These are phyloP conservation scores for Hirundo rustica DNA, from an alignment of 2,797 vertebrate genomes.

Conservation along the genomic window DNA sequence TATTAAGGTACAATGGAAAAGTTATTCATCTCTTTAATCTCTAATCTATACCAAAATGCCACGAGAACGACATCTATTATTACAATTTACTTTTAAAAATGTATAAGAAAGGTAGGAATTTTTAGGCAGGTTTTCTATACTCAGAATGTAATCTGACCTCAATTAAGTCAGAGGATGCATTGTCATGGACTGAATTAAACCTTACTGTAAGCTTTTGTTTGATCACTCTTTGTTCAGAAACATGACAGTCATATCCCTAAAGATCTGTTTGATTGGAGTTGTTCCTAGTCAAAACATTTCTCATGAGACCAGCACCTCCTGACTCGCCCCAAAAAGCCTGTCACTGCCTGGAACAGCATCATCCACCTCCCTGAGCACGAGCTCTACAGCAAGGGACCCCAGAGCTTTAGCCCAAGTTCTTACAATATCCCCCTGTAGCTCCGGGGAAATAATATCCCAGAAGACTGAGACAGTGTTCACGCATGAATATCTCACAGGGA, in stretches of 20 bases:
- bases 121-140: slow-evolving; percentile 1
- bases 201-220: not conserved
- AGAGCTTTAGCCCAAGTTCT: not conserved
- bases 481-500: not conserved
- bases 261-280: not conserved
- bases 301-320: not conserved
- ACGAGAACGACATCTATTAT: slow-evolving; percentile 16
- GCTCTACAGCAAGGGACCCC: not conserved
- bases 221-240: not conserved
- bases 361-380: not conserved
- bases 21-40: not conserved
- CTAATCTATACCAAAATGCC: not conserved
- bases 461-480: not conserved
- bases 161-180: not conserved
- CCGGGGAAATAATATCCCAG: not conserved
- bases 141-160: not conserved
- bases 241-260: not conserved
- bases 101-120: not conserved
- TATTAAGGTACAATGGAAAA: not conserved
- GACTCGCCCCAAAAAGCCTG: not conserved
- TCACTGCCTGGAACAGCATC: not conserved
- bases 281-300: slow-evolving; percentile 7
- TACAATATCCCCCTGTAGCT: not conserved
- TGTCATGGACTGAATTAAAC: not conserved
- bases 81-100: not conserved